A percentile compares a stretch with the other conserved stretches of the same genome.
phyloP scores from a whole-genome alignment of 2,797 vertebrate genomes.

The Pogonophryne albipinna region DNA sequence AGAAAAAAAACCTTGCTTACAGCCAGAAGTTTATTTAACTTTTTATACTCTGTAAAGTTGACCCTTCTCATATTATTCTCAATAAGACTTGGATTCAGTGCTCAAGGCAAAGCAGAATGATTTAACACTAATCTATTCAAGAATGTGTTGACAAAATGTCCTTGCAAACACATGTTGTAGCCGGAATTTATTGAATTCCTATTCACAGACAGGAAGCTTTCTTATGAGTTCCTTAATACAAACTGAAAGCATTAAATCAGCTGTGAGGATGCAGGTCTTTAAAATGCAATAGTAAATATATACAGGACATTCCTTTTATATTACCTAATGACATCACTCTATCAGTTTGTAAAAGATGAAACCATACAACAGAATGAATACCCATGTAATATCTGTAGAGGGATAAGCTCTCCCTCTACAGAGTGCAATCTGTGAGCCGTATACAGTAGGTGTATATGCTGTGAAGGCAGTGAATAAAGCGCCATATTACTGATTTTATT shows the following conservation, averaged over 20 bases:
- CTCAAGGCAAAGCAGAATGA: constrained; percentile 35
- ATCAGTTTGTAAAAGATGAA: constrained; percentile 7
- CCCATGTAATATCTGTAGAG: background rate
- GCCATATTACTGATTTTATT: too few relatives aligned
- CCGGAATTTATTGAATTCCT: constrained; percentile 11
- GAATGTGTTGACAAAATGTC: constrained; percentile 37
- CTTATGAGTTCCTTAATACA: background rate
- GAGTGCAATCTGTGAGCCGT: background rate
- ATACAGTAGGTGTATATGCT: background rate
- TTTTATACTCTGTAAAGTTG: constrained; percentile 39
- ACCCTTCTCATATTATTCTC: constrained; percentile 30
- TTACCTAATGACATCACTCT: constrained; percentile 9
- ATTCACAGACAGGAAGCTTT: background rate
- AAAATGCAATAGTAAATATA: background rate
- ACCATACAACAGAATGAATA: background rate
- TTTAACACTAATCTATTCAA: constrained; percentile 40
- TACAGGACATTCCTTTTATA: background rate
- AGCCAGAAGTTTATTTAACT: constrained; percentile 62
- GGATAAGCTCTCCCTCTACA: background rate
- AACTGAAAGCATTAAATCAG: background rate
- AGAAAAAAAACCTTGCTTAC: constrained; percentile 42
- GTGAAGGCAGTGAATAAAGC: background rate
- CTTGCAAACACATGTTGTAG: constrained; percentile 27
- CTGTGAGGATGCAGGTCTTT: background rate
- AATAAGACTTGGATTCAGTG: constrained; percentile 31